Evolutionary conservation across 2,797 vertebrate genomes (phyloP).

Genomic region (Lacerta viridis): DNA sequence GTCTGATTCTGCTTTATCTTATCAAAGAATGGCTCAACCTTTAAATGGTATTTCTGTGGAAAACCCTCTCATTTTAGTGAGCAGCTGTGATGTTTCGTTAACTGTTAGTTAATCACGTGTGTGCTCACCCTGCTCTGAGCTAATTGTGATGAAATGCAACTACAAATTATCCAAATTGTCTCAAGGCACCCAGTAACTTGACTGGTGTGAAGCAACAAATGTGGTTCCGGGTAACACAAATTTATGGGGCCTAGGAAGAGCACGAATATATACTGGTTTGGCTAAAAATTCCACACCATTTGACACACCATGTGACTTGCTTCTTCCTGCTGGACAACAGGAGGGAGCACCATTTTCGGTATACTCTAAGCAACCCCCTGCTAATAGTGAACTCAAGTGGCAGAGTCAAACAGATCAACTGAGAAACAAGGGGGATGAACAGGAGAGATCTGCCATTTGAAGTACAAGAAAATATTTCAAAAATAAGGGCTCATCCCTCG

Average conservation of each 20-base stretch:
- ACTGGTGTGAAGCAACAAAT: background rate
- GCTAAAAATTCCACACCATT: background rate
- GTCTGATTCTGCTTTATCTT: background rate
- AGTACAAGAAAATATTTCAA: background rate
- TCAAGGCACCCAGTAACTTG: background rate
- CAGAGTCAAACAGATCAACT: background rate
- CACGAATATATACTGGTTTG: background rate
- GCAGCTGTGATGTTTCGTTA: background rate
- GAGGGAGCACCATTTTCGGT: background rate
- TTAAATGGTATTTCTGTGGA: background rate
- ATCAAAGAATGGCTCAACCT: background rate
- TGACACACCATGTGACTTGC: background rate
- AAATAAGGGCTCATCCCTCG: background rate
- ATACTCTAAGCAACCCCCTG: too few relatives aligned
- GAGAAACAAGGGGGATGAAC: background rate
- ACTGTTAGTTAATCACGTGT: background rate
- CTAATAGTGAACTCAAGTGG: background rate
- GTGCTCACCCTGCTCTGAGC: background rate
- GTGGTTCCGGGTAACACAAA: too few relatives aligned
- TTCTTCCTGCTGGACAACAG: background rate
- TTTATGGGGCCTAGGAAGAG: background rate
- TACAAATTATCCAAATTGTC: background rate
- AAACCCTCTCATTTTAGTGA: background rate
- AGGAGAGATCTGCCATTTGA: background rate
- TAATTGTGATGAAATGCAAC: background rate